Evolutionary conservation across 2,113 vertebrate genomes (phyloP).

Genomic region (Phycodurus eques): DNA sequence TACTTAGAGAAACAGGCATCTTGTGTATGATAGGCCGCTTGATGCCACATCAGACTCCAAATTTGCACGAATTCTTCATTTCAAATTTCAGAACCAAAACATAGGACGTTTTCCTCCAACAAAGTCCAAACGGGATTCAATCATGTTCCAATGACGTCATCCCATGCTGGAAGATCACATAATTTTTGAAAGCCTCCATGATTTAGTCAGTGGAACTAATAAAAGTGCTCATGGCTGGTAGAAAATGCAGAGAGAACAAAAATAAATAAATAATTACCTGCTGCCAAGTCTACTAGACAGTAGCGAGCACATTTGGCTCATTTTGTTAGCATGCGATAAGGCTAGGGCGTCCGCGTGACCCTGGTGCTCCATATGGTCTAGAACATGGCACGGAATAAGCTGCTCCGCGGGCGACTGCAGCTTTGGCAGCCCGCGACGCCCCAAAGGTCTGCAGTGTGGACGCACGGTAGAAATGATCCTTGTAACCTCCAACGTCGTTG

Average conservation of each 20-base stretch:
- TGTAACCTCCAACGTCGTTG: constrained; percentile 40
- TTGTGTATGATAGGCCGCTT: background rate
- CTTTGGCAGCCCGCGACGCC: constrained; percentile 56
- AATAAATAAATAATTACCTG: constrained; percentile 43
- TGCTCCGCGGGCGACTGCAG: constrained; percentile 58
- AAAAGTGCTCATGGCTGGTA: constrained; percentile 56
- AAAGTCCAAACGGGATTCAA: constrained; percentile 13
- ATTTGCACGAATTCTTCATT: no score
- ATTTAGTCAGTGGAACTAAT: constrained; percentile 51
- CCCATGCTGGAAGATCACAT: no score
- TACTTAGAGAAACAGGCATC: background rate
- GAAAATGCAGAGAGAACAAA: constrained; percentile 40
- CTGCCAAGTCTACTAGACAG: constrained; percentile 59
- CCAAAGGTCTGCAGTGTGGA: constrained; percentile 49
- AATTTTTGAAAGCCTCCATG: background rate
- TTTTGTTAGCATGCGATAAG: constrained; percentile 39
- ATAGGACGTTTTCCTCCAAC: background rate
- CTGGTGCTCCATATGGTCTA: constrained; percentile 68
- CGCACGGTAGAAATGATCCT: constrained; percentile 43
- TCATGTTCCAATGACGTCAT: background rate
- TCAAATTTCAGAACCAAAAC: background rate
- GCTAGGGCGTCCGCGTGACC: constrained; percentile 39
- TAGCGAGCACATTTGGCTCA: constrained; percentile 48
- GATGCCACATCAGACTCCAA: no score
- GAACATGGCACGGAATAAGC: constrained; percentile 61